Base-by-base conservation (phyloP, 2,113 vertebrate species). In the Myrmophylax atrothorax region DNA sequence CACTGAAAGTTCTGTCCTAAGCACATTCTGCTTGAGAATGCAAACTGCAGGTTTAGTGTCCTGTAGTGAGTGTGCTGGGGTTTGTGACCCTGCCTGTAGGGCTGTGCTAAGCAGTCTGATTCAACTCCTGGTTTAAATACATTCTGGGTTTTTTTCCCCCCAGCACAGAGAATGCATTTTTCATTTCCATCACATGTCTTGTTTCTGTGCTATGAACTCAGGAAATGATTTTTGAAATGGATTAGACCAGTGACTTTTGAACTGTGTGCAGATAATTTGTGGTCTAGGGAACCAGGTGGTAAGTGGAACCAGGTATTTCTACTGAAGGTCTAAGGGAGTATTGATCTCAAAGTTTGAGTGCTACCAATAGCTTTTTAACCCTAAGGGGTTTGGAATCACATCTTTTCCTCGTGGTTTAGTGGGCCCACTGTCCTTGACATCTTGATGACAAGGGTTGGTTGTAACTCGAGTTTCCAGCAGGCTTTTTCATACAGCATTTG, bases 371-470 rank as follows among this genome's bases (percentile, higher is more conserved):
- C 33, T 92, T 95, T 74, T 80, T 66, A 60, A 20, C 37, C 23
- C 53, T 69, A 23, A 73, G 79, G 31, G 10, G 49, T 83, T 91
- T 69, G n/a, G 25, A 74, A 62, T 89, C 1, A 4, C 42, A 22
- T 69, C 23, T 42, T 93, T 88, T 95, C 23, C 49, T 88, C 37
- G 35, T 69, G 2, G 22, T 83, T 53, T 74, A 50, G 19, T 47
- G 66, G 72, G 38, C 33, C 15, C 6, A 14, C 23, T 1, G 0
- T 90, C 26, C 40, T 0, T 77, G 38, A 37, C 33, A 18, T 77
- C 64, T 67, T 78, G 47, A 47, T 84, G 68, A 84, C 11, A 37
- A 70, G 37, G 28, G 3, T 16, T 81, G 60, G 52, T 92, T 52
- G 64, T 60, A 63, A 35, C n/a, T 62, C 38, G 20, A 74, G 68